Conservation (phyloP, 1,140 invertebrate genomes). For the Zaprionus vittiger region DNA sequence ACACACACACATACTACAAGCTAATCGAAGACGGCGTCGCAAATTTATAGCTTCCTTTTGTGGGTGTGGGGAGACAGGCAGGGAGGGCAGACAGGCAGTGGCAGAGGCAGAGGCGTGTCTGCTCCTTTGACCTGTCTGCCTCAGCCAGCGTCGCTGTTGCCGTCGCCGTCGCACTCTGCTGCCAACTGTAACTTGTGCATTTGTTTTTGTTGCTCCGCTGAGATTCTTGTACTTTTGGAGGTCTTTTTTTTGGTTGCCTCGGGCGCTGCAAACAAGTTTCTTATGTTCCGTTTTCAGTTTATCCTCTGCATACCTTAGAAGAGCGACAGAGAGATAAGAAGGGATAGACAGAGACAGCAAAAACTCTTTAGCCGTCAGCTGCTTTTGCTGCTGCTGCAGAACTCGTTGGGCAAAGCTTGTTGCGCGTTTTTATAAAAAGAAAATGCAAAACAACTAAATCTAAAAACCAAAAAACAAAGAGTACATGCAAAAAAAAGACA, state of each 20-base stretch:
- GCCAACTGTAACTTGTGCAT: slow-evolving; percentile 29
- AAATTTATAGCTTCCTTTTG: slow-evolving; percentile 69
- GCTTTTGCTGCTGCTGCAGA: slow-evolving; percentile 62
- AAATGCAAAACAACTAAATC: slow-evolving; percentile 34
- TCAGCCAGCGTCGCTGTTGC: slow-evolving; percentile 17
- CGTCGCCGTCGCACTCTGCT: not conserved
- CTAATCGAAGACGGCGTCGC: slow-evolving; percentile 67
- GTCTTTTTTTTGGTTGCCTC: slow-evolving; percentile 59
- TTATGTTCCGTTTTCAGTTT: slow-evolving; percentile 61
- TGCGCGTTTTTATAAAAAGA: slow-evolving; percentile 57
- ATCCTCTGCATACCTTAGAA: slow-evolving; percentile 16
- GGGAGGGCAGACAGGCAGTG: not conserved
- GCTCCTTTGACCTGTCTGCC: slow-evolving; percentile 77
- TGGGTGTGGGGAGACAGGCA: not conserved
- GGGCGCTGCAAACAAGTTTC: slow-evolving; percentile 74
- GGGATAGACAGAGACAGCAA: slow-evolving; percentile 29
- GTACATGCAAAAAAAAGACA: slow-evolving; percentile 13
- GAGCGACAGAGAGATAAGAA: slow-evolving; percentile 22
- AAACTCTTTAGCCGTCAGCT: slow-evolving; percentile 59
- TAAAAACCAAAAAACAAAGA: slow-evolving; percentile 16
- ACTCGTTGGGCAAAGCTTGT: slow-evolving; percentile 68
- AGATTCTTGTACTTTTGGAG: slow-evolving; percentile 58
- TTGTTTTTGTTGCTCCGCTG: slow-evolving; percentile 35
- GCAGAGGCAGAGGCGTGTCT: slow-evolving; percentile 33
- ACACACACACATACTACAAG: slow-evolving; percentile 3